Evolutionary conservation across 2,113 vertebrate species (phyloP).

Genomic region (Petrocephalus microphthalmus): DNA sequence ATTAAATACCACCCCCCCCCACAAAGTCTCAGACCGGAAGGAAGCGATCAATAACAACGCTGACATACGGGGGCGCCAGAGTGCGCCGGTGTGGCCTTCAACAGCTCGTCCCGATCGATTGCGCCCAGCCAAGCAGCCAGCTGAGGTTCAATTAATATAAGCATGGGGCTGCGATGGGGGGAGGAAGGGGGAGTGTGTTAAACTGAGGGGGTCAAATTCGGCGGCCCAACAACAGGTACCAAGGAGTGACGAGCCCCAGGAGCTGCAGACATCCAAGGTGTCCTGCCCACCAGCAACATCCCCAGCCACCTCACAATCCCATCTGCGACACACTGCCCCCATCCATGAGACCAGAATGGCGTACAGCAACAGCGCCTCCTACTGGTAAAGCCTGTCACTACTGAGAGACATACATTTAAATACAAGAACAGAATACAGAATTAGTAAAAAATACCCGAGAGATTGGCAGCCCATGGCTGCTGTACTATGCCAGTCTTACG

Average conservation of each 20-base stretch:
- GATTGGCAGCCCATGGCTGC: background rate
- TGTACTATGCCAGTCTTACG: background rate
- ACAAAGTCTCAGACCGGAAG: background rate
- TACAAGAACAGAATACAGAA: background rate
- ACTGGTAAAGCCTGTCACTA: background rate
- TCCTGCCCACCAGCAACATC: background rate
- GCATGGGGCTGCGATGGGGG: background rate
- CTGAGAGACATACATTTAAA: background rate
- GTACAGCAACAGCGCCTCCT: background rate
- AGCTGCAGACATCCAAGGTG: background rate
- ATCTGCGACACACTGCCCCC: background rate
- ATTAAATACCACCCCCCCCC: background rate
- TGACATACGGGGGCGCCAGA: background rate
- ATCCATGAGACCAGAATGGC: background rate
- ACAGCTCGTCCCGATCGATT: background rate
- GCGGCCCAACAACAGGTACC: background rate
- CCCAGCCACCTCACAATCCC: background rate
- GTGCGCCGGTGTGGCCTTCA: background rate
- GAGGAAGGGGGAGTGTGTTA: background rate
- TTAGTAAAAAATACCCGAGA: background rate
- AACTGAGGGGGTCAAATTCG: background rate
- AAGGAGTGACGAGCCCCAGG: background rate
- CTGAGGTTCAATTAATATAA: background rate
- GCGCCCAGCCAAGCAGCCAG: background rate
- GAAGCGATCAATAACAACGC: background rate